Evolutionary conservation across 2,797 vertebrate genomes (phyloP), one percentile per base, ranked within the genome.

Genomic region (Petrocephalus sullivani): DNA sequence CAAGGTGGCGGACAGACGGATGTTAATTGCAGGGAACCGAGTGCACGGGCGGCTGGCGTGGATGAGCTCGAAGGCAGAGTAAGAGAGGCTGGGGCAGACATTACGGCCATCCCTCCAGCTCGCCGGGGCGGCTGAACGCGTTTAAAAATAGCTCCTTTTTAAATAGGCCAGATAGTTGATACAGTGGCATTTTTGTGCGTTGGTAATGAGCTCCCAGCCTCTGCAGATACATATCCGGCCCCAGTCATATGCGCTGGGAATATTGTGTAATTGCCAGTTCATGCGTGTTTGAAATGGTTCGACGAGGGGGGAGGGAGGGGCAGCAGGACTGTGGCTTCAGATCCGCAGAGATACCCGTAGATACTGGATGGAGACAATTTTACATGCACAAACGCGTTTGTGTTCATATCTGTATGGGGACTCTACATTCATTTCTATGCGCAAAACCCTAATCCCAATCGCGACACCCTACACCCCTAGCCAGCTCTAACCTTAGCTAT

Each of bases 131-230:
- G 90, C 91, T 92, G 88, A 94, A 90, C 88, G 88, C 87, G 92
- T 94, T 95, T 94, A 93, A 95, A 95, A 94, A 95, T 94, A 94
- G 92, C 91, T 93, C 89, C 92, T 86, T 92, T 94, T 94, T 46
- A 93, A 94, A 94, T 92, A 91, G 93, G 91, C 92, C 93, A 94
- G 93, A 95, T 95, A 92, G 92, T 89, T 94, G 94, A 95, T 95
- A 94, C 94, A 93, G 90, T 90, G 90, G 89, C 88, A 87, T 87
- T 91, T 90, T 91, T 93, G 91, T 91, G 90, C 91, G 90, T 89
- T 90, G 91, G 91, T 95, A 95, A 95, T 95, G 93, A 95, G 94
- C 93, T 91, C 88, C 89, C 88, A 91, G 87, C 89, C 90, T 87
- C 60, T 61, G 88, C 33, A 87, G 84, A 89, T 83, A 28, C 87